These are phyloP conservation scores for Sinodicranocentrus sp. DNA, from an alignment of 2,888 invertebrate species.

Conservation along the genomic window DNA sequence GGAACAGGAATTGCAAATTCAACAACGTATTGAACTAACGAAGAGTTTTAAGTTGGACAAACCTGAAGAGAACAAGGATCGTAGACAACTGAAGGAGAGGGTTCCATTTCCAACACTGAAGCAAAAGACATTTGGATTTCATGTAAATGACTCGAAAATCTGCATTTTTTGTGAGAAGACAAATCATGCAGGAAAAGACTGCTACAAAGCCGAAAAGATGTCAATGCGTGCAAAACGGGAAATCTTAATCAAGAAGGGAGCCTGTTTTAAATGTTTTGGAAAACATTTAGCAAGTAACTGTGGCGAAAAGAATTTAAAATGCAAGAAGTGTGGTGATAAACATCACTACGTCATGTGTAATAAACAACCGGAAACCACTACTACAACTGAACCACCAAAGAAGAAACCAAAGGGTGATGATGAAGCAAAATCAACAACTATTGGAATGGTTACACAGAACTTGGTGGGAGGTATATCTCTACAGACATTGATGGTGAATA, in stretches of 20 bases:
- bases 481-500: conserved; percentile 14
- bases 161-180: conserved; percentile 27
- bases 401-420: neutral
- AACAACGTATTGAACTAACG: conserved; percentile 15
- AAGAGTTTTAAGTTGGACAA: neutral
- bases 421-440: neutral
- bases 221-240: neutral
- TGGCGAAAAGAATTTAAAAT: neutral
- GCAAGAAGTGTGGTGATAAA: neutral
- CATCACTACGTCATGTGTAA: neutral
- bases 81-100: neutral
- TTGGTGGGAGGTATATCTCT: conserved; percentile 1
- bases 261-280: conserved; percentile 14
- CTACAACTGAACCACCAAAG: neutral
- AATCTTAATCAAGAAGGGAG: neutral
- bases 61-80: neutral
- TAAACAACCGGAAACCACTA: neutral
- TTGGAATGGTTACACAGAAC: neutral
- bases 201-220: conserved; percentile 9
- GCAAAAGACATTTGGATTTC: conserved; percentile 22
- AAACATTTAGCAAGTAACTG: conserved; percentile 9
- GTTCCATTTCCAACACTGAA: neutral
- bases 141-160: neutral
- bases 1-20: conserved; percentile 32
- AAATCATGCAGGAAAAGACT: neutral